Evolutionary conservation across 2,888 invertebrate genomes (phyloP).

Genomic region (Nomada lathburiana): DNA sequence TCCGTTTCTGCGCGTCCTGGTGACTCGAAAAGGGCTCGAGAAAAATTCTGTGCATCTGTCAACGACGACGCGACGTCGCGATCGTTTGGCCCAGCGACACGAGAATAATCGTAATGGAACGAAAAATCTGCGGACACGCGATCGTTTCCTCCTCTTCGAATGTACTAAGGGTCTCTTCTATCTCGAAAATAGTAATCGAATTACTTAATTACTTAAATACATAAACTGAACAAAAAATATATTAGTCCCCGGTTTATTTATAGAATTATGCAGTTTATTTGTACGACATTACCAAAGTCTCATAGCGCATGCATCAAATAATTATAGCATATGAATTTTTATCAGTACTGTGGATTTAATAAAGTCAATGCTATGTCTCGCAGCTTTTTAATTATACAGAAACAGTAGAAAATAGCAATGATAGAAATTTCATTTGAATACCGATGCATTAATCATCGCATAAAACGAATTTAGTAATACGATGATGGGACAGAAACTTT

Average conservation of each 20-base stretch:
- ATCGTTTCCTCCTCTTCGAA: background rate
- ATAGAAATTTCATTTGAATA: background rate
- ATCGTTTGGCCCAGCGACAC: constrained; percentile 37
- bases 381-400: background rate
- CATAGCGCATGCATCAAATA: no score
- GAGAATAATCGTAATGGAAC: constrained; percentile 28
- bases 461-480: no score
- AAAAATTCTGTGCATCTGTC: constrained; percentile 72
- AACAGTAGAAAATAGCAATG: background rate
- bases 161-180: background rate
- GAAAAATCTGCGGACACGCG: constrained; percentile 37
- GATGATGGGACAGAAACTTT: no score
- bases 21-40: constrained; percentile 53
- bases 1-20: constrained; percentile 65
- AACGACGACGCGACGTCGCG: constrained; percentile 37
- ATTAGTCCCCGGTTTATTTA: no score
- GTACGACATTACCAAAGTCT: no score
- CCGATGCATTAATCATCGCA: background rate
- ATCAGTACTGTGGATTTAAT: background rate
- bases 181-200: no score
- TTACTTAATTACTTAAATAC: no score
- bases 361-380: background rate
- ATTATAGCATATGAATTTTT: background rate
- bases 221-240: no score
- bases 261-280: no score